These are phyloP conservation scores for Agapornis canus DNA, from an alignment of 2,797 vertebrate genomes.

Conservation along the genomic window DNA sequence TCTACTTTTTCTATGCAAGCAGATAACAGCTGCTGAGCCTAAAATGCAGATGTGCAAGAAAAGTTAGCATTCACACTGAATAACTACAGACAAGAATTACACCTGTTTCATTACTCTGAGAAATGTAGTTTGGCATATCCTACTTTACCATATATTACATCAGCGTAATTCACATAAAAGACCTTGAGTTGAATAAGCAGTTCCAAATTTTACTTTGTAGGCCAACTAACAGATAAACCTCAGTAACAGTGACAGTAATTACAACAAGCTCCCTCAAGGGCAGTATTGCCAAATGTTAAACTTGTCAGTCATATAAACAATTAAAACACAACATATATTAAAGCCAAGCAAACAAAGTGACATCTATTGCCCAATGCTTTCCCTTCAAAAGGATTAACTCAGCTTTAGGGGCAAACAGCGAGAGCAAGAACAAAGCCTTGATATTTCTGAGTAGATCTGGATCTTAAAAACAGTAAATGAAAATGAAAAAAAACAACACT, in stretches of 20 bases:
- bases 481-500: rapidly evolving
- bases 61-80: background rate
- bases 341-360: background rate
- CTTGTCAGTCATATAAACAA: background rate
- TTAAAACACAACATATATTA: background rate
- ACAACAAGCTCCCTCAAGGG: background rate
- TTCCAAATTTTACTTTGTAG: background rate
- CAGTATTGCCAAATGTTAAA: background rate
- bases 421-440: background rate
- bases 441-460: background rate
- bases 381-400: background rate
- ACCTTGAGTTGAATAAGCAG: background rate
- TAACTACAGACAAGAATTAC: background rate
- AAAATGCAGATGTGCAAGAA: conserved; percentile 27
- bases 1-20: conserved; percentile 97
- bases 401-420: background rate
- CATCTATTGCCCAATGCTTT: background rate
- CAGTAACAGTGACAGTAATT: background rate
- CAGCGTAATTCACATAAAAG: background rate
- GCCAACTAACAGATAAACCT: background rate
- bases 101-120: background rate
- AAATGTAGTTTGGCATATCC: background rate
- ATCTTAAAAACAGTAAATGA: background rate
- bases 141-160: background rate
- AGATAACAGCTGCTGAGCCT: conserved; percentile 96